These are phyloP conservation scores for Nymphalis io DNA, from an alignment of 1,140 invertebrate genomes.

Conservation along the genomic window DNA sequence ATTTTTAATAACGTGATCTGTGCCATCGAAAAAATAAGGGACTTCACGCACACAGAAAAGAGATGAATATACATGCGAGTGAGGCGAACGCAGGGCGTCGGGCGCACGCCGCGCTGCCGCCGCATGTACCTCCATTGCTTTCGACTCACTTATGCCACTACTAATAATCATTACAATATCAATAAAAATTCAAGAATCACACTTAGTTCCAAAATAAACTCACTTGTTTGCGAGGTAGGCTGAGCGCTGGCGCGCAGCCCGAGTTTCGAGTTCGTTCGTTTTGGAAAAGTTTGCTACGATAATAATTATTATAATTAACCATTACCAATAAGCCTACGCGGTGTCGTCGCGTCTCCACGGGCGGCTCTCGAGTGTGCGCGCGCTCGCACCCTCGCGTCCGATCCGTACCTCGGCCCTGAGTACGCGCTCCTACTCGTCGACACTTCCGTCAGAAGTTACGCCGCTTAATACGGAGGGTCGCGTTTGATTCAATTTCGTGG, in stretches of 20 bases:
- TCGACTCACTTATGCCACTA: slow-evolving; percentile 76
- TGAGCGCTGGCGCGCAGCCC: slow-evolving; percentile 83
- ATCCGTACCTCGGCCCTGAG: slow-evolving; percentile 22
- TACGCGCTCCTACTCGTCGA: slow-evolving; percentile 29
- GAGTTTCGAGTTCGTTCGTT: slow-evolving; percentile 85
- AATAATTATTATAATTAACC: slow-evolving; percentile 79
- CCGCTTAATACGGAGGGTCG: slow-evolving; percentile 39
- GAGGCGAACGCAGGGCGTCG: slow-evolving; percentile 39
- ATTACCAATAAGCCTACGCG: slow-evolving; percentile 80
- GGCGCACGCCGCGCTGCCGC: slow-evolving; percentile 42
- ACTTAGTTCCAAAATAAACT: slow-evolving; percentile 87
- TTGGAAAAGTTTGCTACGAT: slow-evolving; percentile 84
- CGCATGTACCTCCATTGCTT: slow-evolving; percentile 62
- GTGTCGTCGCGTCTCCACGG: slow-evolving; percentile 77
- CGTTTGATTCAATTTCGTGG: slow-evolving; percentile 39
- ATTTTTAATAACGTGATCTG: slow-evolving; percentile 78
- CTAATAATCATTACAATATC: slow-evolving; percentile 80
- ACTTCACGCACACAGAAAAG: slow-evolving; percentile 75
- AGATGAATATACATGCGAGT: slow-evolving; percentile 58
- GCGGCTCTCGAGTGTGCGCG: slow-evolving; percentile 51
- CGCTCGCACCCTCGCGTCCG: slow-evolving; percentile 41
- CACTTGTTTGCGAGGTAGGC: slow-evolving; percentile 86
- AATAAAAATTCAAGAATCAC: slow-evolving; percentile 84
- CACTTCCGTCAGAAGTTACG: slow-evolving; percentile 38
- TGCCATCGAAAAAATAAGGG: slow-evolving; percentile 79